Evolutionary conservation across 2,797 vertebrate species (phyloP).

Genomic region (Botia almorhae): DNA sequence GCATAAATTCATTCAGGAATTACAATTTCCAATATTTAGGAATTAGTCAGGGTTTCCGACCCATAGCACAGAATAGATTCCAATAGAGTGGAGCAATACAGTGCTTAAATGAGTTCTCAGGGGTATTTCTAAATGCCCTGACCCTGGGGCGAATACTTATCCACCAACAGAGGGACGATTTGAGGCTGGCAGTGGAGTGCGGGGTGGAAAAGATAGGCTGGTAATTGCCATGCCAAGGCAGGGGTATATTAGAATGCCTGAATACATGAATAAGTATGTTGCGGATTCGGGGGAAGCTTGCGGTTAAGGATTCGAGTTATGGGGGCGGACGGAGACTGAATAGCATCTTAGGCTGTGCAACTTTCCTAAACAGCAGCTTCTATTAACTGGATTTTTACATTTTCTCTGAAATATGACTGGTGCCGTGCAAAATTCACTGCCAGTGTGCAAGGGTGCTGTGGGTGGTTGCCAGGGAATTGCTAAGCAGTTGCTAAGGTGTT

Average conservation of each 20-base stretch:
- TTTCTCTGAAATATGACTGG: constrained; percentile 6
- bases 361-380: constrained; percentile 25
- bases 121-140: constrained; percentile 56
- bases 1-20: constrained; percentile 51
- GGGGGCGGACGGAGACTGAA: constrained; percentile 25
- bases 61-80: constrained; percentile 29
- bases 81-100: constrained; percentile 50
- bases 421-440: constrained; percentile 15
- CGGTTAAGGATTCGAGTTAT: constrained; percentile 25
- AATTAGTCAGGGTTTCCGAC: constrained; percentile 49
- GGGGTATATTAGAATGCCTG: constrained; percentile 55
- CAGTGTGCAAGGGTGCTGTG: not conserved
- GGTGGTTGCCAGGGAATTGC: not conserved
- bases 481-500: not conserved
- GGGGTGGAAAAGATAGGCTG: constrained; percentile 31
- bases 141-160: constrained; percentile 60
- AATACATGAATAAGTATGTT: constrained; percentile 59
- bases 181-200: constrained; percentile 35
- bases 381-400: constrained; percentile 30
- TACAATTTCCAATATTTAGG: constrained; percentile 53
- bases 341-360: constrained; percentile 3
- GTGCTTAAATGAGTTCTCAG: constrained; percentile 57
- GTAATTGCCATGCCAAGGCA: constrained; percentile 55
- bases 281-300: constrained; percentile 13
- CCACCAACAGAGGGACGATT: constrained; percentile 52